phyloP scores from a whole-genome alignment of 2,797 vertebrate species.

The Mormyrops boulengeri region DNA sequence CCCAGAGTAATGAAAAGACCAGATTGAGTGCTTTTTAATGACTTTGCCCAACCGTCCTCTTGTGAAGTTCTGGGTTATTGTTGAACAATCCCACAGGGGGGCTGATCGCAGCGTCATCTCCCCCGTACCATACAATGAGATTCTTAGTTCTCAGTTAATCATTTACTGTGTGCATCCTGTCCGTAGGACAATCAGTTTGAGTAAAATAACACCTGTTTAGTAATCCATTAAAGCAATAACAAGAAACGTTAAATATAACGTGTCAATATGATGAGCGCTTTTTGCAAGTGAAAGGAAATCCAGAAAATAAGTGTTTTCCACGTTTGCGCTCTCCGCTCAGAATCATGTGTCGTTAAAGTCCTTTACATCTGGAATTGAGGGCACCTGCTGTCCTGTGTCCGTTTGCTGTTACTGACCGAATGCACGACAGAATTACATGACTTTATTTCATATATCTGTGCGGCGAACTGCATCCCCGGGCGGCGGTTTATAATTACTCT shows the following conservation, averaged over 20 bases:
- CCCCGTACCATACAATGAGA: background rate
- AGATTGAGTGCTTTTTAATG: constrained; percentile 57
- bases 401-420: background rate
- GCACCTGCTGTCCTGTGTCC: background rate
- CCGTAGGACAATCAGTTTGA: background rate
- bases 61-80: constrained; percentile 10
- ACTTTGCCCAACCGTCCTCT: constrained; percentile 49
- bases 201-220: background rate
- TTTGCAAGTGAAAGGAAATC: background rate
- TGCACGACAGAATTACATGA: background rate
- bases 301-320: background rate
- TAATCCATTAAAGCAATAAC: background rate
- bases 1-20: constrained; percentile 53
- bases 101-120: background rate
- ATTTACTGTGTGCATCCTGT: background rate
- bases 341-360: background rate
- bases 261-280: background rate
- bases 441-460: background rate
- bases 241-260: background rate
- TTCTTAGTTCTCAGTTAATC: background rate
- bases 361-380: background rate
- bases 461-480: background rate
- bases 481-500: background rate
- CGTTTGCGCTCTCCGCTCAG: background rate
- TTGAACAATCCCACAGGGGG: background rate